Conservation (phyloP, 2,888 invertebrate species). For the Limnephilus rhombicus region DNA sequence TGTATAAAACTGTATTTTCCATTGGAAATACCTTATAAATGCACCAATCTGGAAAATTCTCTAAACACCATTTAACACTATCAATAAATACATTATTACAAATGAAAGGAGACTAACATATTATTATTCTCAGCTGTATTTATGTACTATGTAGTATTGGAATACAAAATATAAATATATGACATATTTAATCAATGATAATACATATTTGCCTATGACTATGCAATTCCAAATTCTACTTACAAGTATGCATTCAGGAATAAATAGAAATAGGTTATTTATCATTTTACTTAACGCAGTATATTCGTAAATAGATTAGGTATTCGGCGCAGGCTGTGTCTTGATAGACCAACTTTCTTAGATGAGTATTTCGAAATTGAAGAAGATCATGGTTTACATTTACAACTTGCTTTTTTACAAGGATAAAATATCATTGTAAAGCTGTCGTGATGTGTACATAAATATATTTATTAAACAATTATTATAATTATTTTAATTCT, state of each 20-base stretch:
- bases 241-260: constrained; percentile 50
- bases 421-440: neutral
- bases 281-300: constrained; percentile 11
- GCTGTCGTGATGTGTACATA: neutral
- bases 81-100: constrained; percentile 57
- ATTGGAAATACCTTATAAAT: constrained; percentile 53
- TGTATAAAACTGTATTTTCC: constrained; percentile 35
- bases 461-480: neutral
- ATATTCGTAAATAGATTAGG: neutral
- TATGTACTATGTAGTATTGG: constrained; percentile 43
- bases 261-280: constrained; percentile 33
- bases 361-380: neutral
- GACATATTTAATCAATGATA: constrained; percentile 36
- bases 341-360: neutral
- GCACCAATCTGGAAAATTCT: constrained; percentile 53
- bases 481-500: neutral
- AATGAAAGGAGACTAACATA: constrained; percentile 52
- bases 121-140: constrained; percentile 32
- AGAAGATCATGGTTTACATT: neutral
- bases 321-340: neutral
- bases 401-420: neutral
- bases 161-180: constrained; percentile 46
- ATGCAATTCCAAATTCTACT: constrained; percentile 61
- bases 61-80: constrained; percentile 51
- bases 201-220: constrained; percentile 59